phyloP scores from a whole-genome alignment of 2,888 invertebrate species.

The Tinea semifulvella region DNA sequence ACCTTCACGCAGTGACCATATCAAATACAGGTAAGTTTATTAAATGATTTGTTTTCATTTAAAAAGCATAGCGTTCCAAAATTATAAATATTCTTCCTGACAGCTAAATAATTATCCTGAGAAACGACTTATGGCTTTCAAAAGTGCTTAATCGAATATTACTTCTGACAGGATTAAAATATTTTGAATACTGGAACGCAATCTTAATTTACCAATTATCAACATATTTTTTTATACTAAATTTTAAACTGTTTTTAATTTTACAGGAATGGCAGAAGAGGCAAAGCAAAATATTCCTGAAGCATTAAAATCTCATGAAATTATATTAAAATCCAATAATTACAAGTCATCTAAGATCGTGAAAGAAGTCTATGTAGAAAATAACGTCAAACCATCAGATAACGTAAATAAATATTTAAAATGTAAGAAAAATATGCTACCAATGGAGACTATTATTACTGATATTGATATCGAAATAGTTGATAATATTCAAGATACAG shows the following conservation, averaged over 20 bases:
- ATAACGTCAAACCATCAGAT: background rate
- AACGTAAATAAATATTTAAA: background rate
- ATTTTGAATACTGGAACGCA: no score
- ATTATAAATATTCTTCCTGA: no score
- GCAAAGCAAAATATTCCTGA: background rate
- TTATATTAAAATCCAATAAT: background rate
- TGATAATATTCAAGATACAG: constrained; percentile 33
- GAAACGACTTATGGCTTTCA: no score
- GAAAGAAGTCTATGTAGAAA: background rate
- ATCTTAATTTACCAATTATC: no score
- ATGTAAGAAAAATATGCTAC: background rate
- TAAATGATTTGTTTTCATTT: no score
- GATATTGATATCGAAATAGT: constrained; percentile 57
- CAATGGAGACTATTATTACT: constrained; percentile 29
- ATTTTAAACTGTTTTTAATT: background rate
- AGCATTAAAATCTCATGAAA: background rate
- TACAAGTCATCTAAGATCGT: no score
- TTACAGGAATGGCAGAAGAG: background rate
- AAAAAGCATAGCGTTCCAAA: no score
- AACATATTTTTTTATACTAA: no score
- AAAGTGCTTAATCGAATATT: no score
- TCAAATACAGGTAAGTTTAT: constrained; percentile 39
- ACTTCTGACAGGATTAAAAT: no score
- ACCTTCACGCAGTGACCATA: constrained; percentile 30
- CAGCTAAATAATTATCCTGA: no score